phyloP scores from a whole-genome alignment of 2,113 vertebrate species.

The Zootoca vivipara region DNA sequence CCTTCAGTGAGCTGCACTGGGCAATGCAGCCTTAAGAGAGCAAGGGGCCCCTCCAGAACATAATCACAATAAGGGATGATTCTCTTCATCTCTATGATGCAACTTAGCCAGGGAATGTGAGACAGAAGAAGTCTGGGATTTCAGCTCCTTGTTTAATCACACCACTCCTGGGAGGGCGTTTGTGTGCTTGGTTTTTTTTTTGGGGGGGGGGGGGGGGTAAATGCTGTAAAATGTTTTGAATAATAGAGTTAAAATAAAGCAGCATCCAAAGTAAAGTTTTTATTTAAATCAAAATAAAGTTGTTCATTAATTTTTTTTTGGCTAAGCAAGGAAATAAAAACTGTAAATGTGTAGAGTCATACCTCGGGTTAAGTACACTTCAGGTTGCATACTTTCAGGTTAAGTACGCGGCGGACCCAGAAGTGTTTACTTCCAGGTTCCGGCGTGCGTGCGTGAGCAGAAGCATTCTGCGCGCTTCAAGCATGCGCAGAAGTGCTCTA shows the following conservation, averaged over 20 bases:
- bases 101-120: neutral
- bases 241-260: neutral
- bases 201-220: too few species aligned
- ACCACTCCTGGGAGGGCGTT: neutral
- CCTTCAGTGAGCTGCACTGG: conserved; percentile 8
- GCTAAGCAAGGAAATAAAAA: too few species aligned
- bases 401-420: too few species aligned
- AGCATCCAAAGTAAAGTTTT: neutral
- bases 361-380: too few species aligned
- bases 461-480: too few species aligned
- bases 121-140: neutral
- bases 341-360: too few species aligned
- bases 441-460: too few species aligned
- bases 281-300: neutral
- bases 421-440: too few species aligned
- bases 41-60: neutral
- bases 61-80: neutral
- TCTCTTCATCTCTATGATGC: neutral
- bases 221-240: neutral
- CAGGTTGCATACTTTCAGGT: too few species aligned
- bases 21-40: neutral
- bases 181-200: too few species aligned
- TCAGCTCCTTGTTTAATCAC: neutral
- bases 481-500: too few species aligned
- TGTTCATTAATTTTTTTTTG: too few species aligned